These are phyloP conservation scores for Ischnura elegans DNA, from an alignment of 2,888 invertebrate genomes.

Conservation along the genomic window DNA sequence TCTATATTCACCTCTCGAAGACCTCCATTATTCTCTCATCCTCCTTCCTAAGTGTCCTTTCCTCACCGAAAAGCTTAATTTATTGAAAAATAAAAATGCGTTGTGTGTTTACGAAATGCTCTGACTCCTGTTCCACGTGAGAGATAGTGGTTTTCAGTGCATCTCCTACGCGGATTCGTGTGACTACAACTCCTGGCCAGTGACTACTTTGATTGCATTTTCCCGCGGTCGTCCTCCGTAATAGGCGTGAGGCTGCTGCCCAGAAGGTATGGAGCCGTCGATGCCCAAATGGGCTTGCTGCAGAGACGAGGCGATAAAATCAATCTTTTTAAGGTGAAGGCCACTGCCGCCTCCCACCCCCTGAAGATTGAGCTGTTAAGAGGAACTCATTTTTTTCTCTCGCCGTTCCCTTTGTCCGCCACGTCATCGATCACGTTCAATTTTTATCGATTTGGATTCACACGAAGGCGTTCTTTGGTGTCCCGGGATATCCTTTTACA, in stretches of 20 bases:
- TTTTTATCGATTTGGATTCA: constrained; percentile 30
- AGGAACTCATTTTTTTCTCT: not conserved
- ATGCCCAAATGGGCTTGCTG: constrained; percentile 22
- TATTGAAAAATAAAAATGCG: too few species aligned
- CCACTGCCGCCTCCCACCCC: not conserved
- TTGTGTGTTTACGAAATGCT: too few species aligned
- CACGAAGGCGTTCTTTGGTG: not conserved
- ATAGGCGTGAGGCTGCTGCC: not conserved
- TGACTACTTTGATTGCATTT: too few species aligned
- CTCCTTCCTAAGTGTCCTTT: too few species aligned
- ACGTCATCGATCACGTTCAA: constrained; percentile 59
- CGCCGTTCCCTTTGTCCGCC: not conserved
- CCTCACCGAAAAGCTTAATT: too few species aligned
- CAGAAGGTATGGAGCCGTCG: not conserved
- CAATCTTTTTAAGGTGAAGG: constrained; percentile 10
- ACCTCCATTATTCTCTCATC: too few species aligned
- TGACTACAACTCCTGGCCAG: too few species aligned
- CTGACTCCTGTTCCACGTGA: too few species aligned
- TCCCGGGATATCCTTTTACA: not conserved
- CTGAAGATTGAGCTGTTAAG: constrained; percentile 49
- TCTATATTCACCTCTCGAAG: too few species aligned
- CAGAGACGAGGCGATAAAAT: constrained; percentile 18
- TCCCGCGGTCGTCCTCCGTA: too few species aligned
- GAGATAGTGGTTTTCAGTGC: too few species aligned
- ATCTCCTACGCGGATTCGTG: too few species aligned